Evolutionary conservation across 2,113 vertebrate species (phyloP), one percentile per base, ranked within the genome.

Genomic region (Antechinus flavipes): DNA sequence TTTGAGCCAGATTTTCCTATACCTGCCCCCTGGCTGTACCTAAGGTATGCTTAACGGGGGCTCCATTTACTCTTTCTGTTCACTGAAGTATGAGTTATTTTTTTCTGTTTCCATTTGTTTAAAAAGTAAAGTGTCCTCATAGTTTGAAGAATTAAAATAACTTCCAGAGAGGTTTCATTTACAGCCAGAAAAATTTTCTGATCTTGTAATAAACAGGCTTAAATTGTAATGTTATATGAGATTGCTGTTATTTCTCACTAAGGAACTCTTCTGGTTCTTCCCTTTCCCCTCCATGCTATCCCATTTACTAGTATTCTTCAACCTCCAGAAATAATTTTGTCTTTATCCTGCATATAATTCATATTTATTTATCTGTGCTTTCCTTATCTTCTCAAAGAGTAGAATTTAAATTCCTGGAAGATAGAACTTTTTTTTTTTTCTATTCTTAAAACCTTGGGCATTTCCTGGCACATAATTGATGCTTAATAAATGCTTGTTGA

Each of bases 1-100:
- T 8, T 42, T 47, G 90, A 84, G 90, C 96, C 42, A 61, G 49
- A 89, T 93, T 90, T 91, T 16, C 26, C 47, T 53, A 58, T 94
- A 58, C 49, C 56, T 53, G n/a, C 14, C 68, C 16, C 35, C 12
- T 19, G 35, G 35, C 16, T 76, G 5, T 5, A 22, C 68, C 68
- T 76, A 84, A 35, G 35, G 35, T 42, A 42, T 8, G 2, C n/a
- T 84, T 42, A 84, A 84, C 23, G 68, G 16, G 68, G 35, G 7
- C n/a, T 84, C 68, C n/a, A 84, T 84, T 84, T 84, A 42, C 5
- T 84, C 30, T 84, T 22, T 22, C n/a, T 42, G 16, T 84, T 42
- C 6, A 22, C n/a, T 84, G 16, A 84, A 23, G 68, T 84, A 42
- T 4, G 16, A 42, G 14, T n/a, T 76, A 76, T 19, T 76, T 76